Conservation (phyloP, 2,113 vertebrate genomes). For the Delphinus delphis region DNA sequence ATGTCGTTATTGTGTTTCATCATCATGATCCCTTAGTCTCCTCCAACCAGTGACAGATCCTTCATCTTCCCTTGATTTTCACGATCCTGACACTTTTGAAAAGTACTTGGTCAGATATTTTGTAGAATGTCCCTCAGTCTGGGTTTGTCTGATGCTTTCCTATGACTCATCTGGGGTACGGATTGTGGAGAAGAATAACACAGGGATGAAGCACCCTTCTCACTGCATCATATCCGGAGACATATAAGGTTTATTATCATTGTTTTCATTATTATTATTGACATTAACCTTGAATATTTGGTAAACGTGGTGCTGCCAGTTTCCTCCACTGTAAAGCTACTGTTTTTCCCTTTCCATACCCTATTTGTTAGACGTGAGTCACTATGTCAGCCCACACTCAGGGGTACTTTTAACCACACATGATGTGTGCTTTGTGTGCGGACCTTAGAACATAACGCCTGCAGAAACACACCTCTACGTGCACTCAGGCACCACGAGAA, state of each 20-base stretch:
- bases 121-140: background rate
- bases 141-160: background rate
- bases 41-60: background rate
- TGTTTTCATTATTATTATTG: background rate
- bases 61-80: background rate
- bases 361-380: background rate
- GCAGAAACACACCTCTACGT: background rate
- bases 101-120: background rate
- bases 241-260: background rate
- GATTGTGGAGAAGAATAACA: background rate
- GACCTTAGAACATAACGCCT: background rate
- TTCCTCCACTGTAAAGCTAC: background rate
- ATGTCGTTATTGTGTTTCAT: background rate
- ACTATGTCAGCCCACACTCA: background rate
- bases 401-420: background rate
- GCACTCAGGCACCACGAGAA: background rate
- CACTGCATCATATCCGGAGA: rapidly evolving
- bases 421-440: background rate
- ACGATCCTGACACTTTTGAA: background rate
- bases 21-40: background rate
- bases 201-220: background rate
- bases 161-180: background rate
- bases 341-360: background rate
- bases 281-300: background rate
- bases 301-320: background rate